Evolutionary conservation across 2,888 invertebrate species (phyloP).

Genomic region (Aromia moschata): DNA sequence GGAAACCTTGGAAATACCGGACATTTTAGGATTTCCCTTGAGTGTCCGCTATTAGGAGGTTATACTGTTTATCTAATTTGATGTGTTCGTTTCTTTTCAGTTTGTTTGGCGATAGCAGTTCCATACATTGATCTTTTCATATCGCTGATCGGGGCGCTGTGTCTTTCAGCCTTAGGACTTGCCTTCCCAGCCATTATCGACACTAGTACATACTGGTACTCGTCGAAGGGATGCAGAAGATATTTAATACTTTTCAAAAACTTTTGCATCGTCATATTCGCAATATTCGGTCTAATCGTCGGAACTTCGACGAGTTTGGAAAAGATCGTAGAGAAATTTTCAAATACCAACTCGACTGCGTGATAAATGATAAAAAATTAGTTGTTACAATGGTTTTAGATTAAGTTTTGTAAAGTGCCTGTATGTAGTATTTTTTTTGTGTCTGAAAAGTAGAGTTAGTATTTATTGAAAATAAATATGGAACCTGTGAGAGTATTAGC

Average conservation of each 20-base stretch:
- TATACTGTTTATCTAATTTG: no score
- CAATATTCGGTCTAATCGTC: slow-evolving; percentile 70
- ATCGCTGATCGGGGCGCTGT: slow-evolving; percentile 87
- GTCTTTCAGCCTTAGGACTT: slow-evolving; percentile 86
- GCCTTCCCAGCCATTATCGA: slow-evolving; percentile 92
- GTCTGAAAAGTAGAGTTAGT: no score
- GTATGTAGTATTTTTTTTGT: slow-evolving; percentile 12
- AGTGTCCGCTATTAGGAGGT: no score
- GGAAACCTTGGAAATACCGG: no score
- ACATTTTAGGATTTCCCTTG: no score
- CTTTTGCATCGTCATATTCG: slow-evolving; percentile 67
- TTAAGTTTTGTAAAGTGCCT: slow-evolving; percentile 7
- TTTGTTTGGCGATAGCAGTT: slow-evolving; percentile 83
- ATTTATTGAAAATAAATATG: no score
- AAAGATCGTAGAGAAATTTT: slow-evolving; percentile 67
- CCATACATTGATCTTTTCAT: slow-evolving; percentile 85
- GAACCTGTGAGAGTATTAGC: no score
- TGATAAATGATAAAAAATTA: slow-evolving; percentile 24
- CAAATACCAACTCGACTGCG: slow-evolving; percentile 44
- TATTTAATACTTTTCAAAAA: slow-evolving; percentile 66
- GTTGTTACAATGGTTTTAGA: no score
- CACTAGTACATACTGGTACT: slow-evolving; percentile 82
- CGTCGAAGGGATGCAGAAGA: slow-evolving; percentile 61
- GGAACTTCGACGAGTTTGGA: slow-evolving; percentile 74
- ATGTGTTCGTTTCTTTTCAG: slow-evolving; percentile 72